A percentile compares a stretch with the other conserved stretches of the same genome.
Evolutionary conservation across 2,113 vertebrate species (phyloP).

Genomic region (Epinephelus lanceolatus): DNA sequence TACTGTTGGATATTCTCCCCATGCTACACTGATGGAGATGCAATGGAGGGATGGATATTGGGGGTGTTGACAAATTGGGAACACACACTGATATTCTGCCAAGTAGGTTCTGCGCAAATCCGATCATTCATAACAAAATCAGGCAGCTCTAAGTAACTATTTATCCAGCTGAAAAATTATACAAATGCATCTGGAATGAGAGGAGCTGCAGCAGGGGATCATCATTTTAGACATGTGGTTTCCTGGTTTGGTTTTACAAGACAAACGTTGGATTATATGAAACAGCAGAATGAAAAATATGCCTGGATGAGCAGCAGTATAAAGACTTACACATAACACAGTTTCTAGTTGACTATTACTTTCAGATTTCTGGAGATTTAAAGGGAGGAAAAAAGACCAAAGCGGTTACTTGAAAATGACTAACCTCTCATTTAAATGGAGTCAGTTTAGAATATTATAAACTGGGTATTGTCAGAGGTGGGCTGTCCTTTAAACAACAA

Average conservation of each 20-base stretch:
- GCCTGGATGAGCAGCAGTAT: background rate
- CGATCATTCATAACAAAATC: slow-evolving; percentile 17
- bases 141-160: slow-evolving; percentile 10
- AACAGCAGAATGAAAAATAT: slow-evolving; percentile 7
- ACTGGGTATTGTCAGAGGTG: background rate
- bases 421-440: background rate
- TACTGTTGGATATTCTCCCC: background rate
- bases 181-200: slow-evolving; percentile 20
- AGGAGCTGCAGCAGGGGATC: slow-evolving; percentile 27
- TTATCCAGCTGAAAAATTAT: slow-evolving; percentile 25
- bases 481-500: background rate
- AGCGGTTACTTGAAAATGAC: background rate
- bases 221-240: slow-evolving; percentile 18
- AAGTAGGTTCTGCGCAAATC: background rate
- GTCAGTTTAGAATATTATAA: background rate
- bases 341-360: background rate
- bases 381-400: background rate
- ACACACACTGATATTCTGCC: background rate
- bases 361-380: background rate
- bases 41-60: background rate
- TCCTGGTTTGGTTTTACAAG: slow-evolving; percentile 38
- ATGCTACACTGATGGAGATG: background rate
- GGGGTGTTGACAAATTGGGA: background rate
- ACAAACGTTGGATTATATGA: slow-evolving; percentile 6
- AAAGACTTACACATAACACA: background rate